These are phyloP conservation scores for Sitta carolinensis DNA, from an alignment of 2,797 vertebrate species.

Conservation along the genomic window DNA sequence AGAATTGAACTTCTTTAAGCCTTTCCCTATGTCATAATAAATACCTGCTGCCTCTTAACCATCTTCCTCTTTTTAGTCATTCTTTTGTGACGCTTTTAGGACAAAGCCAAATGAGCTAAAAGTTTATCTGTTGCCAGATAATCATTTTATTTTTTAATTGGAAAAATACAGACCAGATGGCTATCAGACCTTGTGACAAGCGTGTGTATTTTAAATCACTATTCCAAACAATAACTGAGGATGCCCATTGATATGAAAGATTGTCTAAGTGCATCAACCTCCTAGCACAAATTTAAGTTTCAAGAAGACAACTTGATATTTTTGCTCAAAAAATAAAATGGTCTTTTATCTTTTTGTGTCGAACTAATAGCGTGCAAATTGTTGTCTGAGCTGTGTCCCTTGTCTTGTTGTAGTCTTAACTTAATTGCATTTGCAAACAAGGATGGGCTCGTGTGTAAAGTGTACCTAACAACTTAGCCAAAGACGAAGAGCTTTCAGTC, in stretches of 20 bases:
- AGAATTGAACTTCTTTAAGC: background rate
- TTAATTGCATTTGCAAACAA: background rate
- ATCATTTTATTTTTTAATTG: background rate
- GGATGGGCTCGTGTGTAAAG: background rate
- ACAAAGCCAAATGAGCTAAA: background rate
- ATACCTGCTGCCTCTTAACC: background rate
- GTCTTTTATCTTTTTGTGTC: background rate
- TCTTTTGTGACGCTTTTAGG: background rate
- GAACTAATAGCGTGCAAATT: background rate
- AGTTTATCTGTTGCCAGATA: background rate
- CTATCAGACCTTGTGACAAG: background rate
- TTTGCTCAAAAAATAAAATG: background rate
- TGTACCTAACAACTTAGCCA: background rate
- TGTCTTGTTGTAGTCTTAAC: background rate
- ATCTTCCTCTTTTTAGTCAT: background rate
- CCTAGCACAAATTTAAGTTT: background rate
- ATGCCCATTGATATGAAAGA: background rate
- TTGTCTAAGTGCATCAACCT: background rate
- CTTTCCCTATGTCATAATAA: background rate
- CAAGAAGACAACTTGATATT: background rate
- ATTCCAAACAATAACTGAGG: background rate
- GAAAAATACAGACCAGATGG: background rate
- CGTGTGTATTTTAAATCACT: background rate
- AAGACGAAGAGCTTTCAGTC: background rate
- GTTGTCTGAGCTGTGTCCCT: background rate